A percentile compares a stretch with the other conserved stretches of the same genome.
Evolutionary conservation across 2,113 vertebrate genomes (phyloP).

Genomic region (Phylloscopus trochiloides): DNA sequence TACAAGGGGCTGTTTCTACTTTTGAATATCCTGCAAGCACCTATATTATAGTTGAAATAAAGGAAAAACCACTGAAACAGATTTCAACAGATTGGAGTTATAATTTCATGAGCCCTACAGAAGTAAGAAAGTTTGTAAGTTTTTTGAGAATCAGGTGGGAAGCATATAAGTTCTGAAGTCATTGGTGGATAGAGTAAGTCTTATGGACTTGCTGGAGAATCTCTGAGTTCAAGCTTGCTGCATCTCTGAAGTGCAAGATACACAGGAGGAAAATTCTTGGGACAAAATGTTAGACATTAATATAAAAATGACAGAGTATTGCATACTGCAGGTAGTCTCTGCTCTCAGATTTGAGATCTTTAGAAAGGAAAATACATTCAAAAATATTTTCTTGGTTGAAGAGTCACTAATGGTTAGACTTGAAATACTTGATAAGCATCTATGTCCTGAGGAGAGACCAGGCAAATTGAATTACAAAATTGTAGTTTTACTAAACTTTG

Average conservation of each 20-base stretch:
- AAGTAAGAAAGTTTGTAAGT: background rate
- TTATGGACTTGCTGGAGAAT: background rate
- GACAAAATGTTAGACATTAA: background rate
- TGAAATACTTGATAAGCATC: background rate
- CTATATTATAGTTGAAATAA: background rate
- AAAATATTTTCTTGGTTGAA: background rate
- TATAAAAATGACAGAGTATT: background rate
- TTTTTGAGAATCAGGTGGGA: background rate
- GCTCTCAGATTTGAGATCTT: background rate
- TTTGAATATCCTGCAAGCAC: background rate
- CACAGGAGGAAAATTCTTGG: background rate
- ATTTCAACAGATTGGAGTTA: background rate
- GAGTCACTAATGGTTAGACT: background rate
- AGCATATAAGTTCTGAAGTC: background rate
- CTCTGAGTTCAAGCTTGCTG: background rate
- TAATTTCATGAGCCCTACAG: background rate
- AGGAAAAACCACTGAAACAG: background rate
- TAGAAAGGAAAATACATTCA: background rate
- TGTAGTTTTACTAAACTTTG: background rate
- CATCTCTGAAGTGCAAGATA: background rate
- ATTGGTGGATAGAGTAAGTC: background rate
- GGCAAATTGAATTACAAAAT: background rate
- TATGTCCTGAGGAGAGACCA: background rate
- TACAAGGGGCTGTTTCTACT: background rate
- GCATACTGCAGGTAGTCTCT: background rate